Conservation (phyloP, 2,888 invertebrate genomes). For the Druceiella hillmani region DNA sequence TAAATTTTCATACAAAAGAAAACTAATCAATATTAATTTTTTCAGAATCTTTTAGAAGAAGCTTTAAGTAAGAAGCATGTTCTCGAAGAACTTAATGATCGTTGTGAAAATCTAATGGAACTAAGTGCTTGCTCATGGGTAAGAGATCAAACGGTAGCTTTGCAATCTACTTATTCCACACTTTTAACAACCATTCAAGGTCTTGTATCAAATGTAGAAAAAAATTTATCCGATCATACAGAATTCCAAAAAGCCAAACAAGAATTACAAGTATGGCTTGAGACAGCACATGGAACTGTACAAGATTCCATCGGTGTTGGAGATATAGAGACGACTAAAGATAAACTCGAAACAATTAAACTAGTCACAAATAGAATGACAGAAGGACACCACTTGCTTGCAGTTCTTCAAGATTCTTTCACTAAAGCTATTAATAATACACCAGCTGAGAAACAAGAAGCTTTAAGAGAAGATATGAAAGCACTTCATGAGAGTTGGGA, state of each 20-base stretch:
- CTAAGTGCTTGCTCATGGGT: constrained; percentile 80
- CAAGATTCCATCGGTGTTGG: constrained; percentile 80
- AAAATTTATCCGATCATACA: constrained; percentile 85
- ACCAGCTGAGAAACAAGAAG: constrained; percentile 74
- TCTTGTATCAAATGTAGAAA: constrained; percentile 80
- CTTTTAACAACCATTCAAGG: constrained; percentile 74
- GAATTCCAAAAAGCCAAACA: constrained; percentile 84
- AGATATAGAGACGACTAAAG: constrained; percentile 68
- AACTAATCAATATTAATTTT: constrained; percentile 15
- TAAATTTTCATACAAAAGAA: no score
- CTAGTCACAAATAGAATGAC: constrained; percentile 68
- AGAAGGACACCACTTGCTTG: constrained; percentile 80
- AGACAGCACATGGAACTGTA: constrained; percentile 73
- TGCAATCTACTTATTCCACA: constrained; percentile 77
- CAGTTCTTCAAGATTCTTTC: constrained; percentile 79
- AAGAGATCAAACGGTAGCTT: constrained; percentile 78
- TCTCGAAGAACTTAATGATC: constrained; percentile 79
- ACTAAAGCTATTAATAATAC: constrained; percentile 79
- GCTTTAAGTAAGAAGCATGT: constrained; percentile 69
- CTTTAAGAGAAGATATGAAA: constrained; percentile 69
- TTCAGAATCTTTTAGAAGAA: constrained; percentile 64
- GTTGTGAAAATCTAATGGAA: constrained; percentile 83
- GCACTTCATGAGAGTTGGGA: constrained; percentile 83
- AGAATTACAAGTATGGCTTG: constrained; percentile 79
- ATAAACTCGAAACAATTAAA: constrained; percentile 75